These are phyloP conservation scores for Lagorchestes hirsutus DNA, from an alignment of 2,797 vertebrate species.

Conservation along the genomic window DNA sequence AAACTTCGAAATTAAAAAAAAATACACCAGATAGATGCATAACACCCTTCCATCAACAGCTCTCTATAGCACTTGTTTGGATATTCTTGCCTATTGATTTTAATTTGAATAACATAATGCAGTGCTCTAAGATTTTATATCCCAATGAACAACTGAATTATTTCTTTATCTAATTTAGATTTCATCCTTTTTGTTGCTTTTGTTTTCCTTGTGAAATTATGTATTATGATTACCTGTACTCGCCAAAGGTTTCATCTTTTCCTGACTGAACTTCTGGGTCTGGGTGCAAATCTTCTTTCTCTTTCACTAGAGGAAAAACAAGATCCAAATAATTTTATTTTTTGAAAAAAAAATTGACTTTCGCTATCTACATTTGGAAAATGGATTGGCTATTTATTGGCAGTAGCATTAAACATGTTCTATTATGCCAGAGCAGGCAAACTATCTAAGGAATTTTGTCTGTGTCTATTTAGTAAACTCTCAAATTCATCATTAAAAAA, in stretches of 20 bases:
- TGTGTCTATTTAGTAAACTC: background rate
- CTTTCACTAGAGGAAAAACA: conserved; percentile 92
- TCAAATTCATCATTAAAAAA: background rate
- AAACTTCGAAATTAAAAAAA: background rate
- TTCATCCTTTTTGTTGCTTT: conserved; percentile 40
- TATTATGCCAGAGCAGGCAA: background rate
- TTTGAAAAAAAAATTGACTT: background rate
- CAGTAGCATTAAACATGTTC: background rate
- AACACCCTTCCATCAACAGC: background rate
- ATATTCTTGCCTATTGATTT: conserved; percentile 52
- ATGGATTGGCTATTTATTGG: background rate
- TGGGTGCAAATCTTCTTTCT: conserved; percentile 98
- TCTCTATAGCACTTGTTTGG: background rate
- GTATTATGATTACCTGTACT: conserved; percentile 93
- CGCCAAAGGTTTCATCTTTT: conserved; percentile 98
- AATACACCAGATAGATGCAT: background rate
- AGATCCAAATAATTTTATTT: background rate
- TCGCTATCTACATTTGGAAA: background rate
- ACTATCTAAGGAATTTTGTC: background rate
- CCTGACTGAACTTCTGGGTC: conserved; percentile 96
- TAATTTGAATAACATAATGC: conserved; percentile 73
- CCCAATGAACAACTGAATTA: conserved; percentile 80
- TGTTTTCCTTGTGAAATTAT: conserved; percentile 24
- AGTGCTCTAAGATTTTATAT: conserved; percentile 83
- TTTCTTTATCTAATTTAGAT: conserved; percentile 57